A percentile compares a stretch with the other conserved stretches of the same genome.
Conservation (phyloP, 2,797 vertebrate genomes). For the Glyptemys insculpta region DNA sequence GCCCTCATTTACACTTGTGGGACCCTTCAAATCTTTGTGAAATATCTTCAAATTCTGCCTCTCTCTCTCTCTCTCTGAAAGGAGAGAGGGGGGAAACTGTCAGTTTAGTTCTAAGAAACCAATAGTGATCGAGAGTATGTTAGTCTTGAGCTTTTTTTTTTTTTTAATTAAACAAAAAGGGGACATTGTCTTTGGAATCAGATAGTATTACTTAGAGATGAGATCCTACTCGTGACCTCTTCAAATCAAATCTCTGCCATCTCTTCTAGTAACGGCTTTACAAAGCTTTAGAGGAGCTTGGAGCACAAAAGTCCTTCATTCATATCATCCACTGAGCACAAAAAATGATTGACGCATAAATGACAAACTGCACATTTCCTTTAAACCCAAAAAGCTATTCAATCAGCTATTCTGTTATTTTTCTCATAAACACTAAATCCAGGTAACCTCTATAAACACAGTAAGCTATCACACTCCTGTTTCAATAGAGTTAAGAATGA, state of each 20-base stretch:
- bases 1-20: background rate
- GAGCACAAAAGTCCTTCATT: background rate
- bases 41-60: background rate
- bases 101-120: background rate
- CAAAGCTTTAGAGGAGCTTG: background rate
- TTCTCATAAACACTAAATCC: background rate
- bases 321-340: background rate
- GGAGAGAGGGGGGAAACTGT: fast-evolving
- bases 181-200: background rate
- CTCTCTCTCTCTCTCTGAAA: background rate
- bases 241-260: background rate
- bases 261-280: background rate
- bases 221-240: background rate
- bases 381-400: background rate
- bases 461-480: background rate
- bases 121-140: background rate
- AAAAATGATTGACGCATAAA: background rate
- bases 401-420: background rate
- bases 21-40: background rate
- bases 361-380: background rate
- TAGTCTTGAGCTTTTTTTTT: background rate
- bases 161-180: background rate
- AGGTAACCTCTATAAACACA: background rate
- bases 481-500: background rate
- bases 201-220: background rate